A percentile compares a stretch with the other conserved stretches of the same genome.
Evolutionary conservation across 2,797 vertebrate genomes (phyloP).

Genomic region (Echeneis naucrates): DNA sequence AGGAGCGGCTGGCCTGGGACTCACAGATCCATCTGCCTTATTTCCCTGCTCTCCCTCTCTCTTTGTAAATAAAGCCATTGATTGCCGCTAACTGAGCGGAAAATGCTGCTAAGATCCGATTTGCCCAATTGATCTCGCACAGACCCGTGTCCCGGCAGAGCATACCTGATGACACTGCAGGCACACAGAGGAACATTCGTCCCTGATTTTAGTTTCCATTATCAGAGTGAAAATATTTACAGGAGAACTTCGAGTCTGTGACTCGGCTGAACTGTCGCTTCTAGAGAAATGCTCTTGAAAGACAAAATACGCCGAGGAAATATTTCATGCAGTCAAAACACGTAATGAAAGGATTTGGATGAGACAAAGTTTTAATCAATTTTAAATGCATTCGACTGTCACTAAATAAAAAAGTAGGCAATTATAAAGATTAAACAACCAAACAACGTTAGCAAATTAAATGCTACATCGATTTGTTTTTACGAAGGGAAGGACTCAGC

Average conservation of each 20-base stretch:
- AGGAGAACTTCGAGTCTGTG: constrained; percentile 1
- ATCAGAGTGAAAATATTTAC: background rate
- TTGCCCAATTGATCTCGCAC: constrained; percentile 42
- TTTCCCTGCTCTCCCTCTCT: background rate
- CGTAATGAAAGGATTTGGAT: background rate
- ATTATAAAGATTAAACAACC: background rate
- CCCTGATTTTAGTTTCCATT: constrained; percentile 9
- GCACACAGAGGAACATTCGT: background rate
- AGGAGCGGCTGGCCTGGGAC: constrained; percentile 6
- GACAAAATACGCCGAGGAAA: background rate
- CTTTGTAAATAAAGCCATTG: constrained; percentile 26
- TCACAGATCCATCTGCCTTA: background rate
- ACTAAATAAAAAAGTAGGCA: background rate
- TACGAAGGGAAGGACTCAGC: background rate
- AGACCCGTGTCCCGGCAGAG: constrained; percentile 13
- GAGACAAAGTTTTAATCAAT: background rate
- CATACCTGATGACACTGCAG: constrained; percentile 12
- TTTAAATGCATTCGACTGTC: background rate
- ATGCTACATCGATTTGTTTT: background rate
- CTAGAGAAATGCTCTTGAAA: background rate
- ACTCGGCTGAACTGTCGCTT: background rate
- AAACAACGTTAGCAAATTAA: background rate
- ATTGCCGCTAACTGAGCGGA: constrained; percentile 55
- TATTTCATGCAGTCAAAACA: background rate
- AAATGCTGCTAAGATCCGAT: constrained; percentile 56